These are phyloP conservation scores for Bothrops jararaca DNA, from an alignment of 2,113 vertebrate genomes.

Conservation along the genomic window DNA sequence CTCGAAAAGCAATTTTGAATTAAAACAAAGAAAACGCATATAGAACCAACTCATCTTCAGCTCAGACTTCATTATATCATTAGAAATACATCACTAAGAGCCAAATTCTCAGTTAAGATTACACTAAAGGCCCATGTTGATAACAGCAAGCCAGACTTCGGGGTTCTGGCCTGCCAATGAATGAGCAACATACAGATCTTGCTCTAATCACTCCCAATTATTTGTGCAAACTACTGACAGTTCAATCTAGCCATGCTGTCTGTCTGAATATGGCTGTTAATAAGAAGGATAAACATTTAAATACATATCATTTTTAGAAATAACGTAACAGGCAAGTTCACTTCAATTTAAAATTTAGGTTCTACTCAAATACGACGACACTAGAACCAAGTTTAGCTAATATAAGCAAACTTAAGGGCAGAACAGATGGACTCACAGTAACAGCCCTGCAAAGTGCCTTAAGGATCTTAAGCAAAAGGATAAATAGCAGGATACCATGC, in stretches of 20 bases:
- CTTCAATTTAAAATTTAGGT: not conserved
- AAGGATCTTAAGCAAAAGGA: constrained; percentile 61
- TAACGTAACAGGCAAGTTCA: not conserved
- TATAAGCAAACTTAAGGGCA: constrained; percentile 32
- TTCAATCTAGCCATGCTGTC: not conserved
- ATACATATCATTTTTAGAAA: not conserved
- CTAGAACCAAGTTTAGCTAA: constrained; percentile 21
- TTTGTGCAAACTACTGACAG: not conserved
- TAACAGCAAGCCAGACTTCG: not conserved
- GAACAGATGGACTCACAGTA: constrained; percentile 72
- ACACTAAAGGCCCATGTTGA: not conserved
- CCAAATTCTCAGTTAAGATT: not conserved
- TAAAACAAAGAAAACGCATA: not conserved
- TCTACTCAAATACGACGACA: constrained; percentile 6
- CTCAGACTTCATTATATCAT: not conserved
- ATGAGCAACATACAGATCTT: not conserved
- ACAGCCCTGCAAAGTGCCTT: constrained; percentile 63
- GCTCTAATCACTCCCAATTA: not conserved
- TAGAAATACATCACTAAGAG: not conserved
- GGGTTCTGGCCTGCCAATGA: not conserved
- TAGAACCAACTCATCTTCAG: not conserved
- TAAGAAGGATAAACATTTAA: not conserved
- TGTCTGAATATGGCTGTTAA: not conserved
- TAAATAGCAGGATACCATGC: constrained; percentile 71
- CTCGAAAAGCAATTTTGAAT: constrained; percentile 9